Conservation (phyloP, 1,140 invertebrate genomes). For the Euura saliciscinereae region DNA sequence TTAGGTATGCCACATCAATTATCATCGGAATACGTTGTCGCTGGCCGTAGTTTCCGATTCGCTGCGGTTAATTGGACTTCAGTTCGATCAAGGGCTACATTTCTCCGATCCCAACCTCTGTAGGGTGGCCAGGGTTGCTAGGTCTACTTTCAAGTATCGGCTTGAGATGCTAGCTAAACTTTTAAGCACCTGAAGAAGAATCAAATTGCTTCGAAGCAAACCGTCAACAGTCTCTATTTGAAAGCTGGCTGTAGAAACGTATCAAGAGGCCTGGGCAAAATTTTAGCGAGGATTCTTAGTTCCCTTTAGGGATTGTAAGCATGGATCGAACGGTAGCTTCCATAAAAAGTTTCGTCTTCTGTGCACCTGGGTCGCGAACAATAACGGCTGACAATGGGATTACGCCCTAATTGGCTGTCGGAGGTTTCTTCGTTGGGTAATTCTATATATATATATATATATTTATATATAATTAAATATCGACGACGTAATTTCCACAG, state of each 20-base stretch:
- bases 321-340: background rate
- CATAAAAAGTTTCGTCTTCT: background rate
- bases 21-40: background rate
- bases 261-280: background rate
- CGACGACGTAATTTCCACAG: background rate
- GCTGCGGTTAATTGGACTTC: background rate
- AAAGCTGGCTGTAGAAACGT: background rate
- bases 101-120: background rate
- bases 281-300: background rate
- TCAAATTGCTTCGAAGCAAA: background rate
- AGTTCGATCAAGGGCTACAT: background rate
- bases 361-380: background rate
- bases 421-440: background rate
- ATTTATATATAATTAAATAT: background rate
- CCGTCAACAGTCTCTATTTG: background rate
- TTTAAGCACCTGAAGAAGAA: background rate
- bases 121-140: too few species aligned
- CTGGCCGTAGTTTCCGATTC: background rate
- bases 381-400: background rate
- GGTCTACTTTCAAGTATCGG: background rate
- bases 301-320: background rate
- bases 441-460: background rate
- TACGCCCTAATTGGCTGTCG: background rate
- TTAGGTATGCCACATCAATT: slow-evolving; percentile 1
- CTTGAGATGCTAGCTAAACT: background rate